Base-by-base conservation (phyloP, 2,797 vertebrate genomes). In the Anas flavirostris region DNA sequence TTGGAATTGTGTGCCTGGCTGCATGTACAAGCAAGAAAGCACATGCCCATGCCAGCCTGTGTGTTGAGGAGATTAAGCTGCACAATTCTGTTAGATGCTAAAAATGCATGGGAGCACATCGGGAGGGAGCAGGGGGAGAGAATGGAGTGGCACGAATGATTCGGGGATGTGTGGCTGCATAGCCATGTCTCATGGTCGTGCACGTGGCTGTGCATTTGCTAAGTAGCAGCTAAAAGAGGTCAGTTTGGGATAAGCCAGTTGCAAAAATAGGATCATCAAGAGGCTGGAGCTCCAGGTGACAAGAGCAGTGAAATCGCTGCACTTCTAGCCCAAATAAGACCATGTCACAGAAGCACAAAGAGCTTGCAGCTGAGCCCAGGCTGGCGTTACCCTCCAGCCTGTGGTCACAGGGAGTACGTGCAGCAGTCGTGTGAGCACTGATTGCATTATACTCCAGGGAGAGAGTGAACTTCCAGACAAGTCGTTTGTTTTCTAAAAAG, bases 81-180 rank as follows among this genome's bases (percentile, higher is more conserved):
- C 16, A 0, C 1, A 11, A 16, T 39, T 52, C 53, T 25, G 7
- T 28, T 44, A 63, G 46, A 35, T 1, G 0, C 1, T 29, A 43
- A 70, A 83, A 91, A 58, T 10, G 6, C 4, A 37, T 5, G 4
- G 5, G 33, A 59, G 23, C 5, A 15, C 44, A 69, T 19, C 37
- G 33, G 62, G 29, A 15, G 10, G 33, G 66, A 44, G 39, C 17
- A 50, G 66, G 35, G 72, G 35, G 13, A 55, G 58, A 74, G 29
- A n/a, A 3, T 10, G 16, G 46, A 31, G 2, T 19, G 25, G 16
- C 31, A 59, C 5, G 0, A 10, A 14, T 2, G 64, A n/a, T 17
- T 41, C 16, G 9, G 44, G 72, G 50, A 7, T 7, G 53, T 60
- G 83, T 2, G 53, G 4, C 1, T 25, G 52, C 37, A 7, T 3